A percentile compares a stretch with the other conserved stretches of the same genome.
These are phyloP conservation scores for Sarcophaga rosellei DNA, from an alignment of 2,888 invertebrate species.

Conservation along the genomic window DNA sequence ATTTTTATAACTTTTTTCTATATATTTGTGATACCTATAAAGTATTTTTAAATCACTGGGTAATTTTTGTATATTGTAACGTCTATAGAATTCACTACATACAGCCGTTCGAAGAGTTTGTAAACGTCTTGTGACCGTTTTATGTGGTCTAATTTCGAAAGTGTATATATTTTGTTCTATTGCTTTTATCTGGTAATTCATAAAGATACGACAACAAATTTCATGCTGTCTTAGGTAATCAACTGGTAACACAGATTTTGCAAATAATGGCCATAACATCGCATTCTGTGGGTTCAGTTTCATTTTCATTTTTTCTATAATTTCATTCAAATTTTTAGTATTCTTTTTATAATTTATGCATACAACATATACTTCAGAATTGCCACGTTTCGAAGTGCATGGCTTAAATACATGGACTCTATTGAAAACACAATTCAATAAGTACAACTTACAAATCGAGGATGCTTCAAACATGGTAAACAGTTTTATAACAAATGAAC, in stretches of 20 bases:
- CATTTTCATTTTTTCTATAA: constrained; percentile 71
- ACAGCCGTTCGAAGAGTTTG: constrained; percentile 82
- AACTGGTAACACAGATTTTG: constrained; percentile 83
- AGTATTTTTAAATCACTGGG: constrained; percentile 82
- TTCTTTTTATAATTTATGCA: constrained; percentile 82
- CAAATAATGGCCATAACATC: constrained; percentile 83
- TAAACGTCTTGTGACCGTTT: constrained; percentile 73
- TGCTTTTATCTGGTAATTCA: constrained; percentile 85
- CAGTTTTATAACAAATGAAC: constrained; percentile 92
- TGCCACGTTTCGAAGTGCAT: constrained; percentile 95
- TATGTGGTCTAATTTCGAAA: constrained; percentile 80
- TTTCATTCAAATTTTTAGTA: constrained; percentile 68
- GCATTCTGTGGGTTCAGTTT: constrained; percentile 62
- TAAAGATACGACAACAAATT: constrained; percentile 86
- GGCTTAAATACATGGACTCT: constrained; percentile 92
- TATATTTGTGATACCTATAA: constrained; percentile 82
- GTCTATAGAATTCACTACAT: constrained; percentile 84
- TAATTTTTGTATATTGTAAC: constrained; percentile 84
- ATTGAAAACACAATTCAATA: constrained; percentile 89
- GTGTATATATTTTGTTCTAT: constrained; percentile 86
- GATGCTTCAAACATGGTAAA: constrained; percentile 94
- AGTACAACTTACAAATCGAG: constrained; percentile 90
- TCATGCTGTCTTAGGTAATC: constrained; percentile 86
- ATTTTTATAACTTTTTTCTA: constrained; percentile 82
- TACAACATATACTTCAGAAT: constrained; percentile 95